Base-by-base conservation (phyloP, 1,140 invertebrate genomes). In the Heterodera carotae region DNA sequence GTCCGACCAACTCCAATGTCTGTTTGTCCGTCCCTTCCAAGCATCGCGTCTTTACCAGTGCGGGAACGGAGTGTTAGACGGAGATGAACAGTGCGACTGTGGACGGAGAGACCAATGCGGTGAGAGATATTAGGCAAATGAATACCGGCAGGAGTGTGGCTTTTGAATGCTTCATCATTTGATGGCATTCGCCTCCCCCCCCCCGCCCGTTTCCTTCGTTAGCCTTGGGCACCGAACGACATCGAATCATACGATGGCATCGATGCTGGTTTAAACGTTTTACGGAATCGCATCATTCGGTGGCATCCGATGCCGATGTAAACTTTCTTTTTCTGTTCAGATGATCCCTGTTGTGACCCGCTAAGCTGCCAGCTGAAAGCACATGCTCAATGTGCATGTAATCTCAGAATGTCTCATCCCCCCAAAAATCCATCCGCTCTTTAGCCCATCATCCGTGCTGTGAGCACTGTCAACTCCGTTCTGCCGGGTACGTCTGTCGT, bases 301-400 rank as follows among this genome's bases (percentile, higher is more conserved):
- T 43, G 2, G 39, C 39, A 0, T 8, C 12, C 6, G 36, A 43
- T 2, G 0, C 12, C 39, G 12, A n/a, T n/a, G n/a, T n/a, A 43
- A 39, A 43, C 0, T 43, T 43, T 43, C 39, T 43, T 43, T 43
- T 43, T 8, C 39, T 43, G 39, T 62, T 25, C 62, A 66, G 62
- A 71, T 43, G 85, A 86, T 77, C 86, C 85, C 5, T 86, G 85
- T 69, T 86, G 85, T 71, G 86, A 86, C 66, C 86, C 85, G 10
- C 60, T 87, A 15, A 87, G 86, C 18, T 86, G 85, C 75, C 87
- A 82, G 8, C 82, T 86, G 22, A 69, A 81, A 18, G 77, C 85
- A 22, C 86, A 87, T 75, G 85, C 85, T 36, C 85, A 88, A 76
- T 86, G 85, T 70, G 84, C 84, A 25, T 68, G 43, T 76, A 33